Conservation (phyloP, 2,888 invertebrate species). For the Autographa pulchrina region DNA sequence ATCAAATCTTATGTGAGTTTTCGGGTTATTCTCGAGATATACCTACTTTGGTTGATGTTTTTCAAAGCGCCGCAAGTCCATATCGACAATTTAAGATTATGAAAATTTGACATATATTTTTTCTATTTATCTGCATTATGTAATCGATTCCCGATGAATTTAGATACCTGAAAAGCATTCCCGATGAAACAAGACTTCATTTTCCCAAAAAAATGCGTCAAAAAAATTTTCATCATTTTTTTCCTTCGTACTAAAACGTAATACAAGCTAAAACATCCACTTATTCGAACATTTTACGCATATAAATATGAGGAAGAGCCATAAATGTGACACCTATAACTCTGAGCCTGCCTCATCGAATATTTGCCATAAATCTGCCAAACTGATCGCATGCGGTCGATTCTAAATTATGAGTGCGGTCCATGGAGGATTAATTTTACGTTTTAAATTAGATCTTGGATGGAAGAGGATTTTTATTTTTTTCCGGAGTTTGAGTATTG, state of each 20-base stretch:
- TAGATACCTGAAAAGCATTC: not conserved
- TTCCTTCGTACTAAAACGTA: not conserved
- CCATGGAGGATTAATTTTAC: slow-evolving; percentile 43
- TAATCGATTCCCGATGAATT: not conserved
- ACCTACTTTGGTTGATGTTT: too few species aligned
- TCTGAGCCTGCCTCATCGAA: slow-evolving; percentile 53
- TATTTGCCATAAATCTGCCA: slow-evolving; percentile 56
- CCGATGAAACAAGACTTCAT: not conserved
- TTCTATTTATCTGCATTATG: not conserved
- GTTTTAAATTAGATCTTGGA: slow-evolving; percentile 40
- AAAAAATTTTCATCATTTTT: not conserved
- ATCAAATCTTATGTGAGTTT: not conserved
- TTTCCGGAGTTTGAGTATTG: not conserved
- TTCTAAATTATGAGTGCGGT: slow-evolving; percentile 49
- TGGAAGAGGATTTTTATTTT: not conserved
- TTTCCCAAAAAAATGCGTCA: not conserved
- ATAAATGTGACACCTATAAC: slow-evolving; percentile 51
- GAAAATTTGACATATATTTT: not conserved
- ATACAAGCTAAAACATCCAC: slow-evolving; percentile 15
- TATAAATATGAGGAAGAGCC: slow-evolving; percentile 49
- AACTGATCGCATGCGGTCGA: slow-evolving; percentile 38
- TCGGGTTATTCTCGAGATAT: not conserved
- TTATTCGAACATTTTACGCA: slow-evolving; percentile 32
- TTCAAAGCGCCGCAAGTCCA: not conserved
- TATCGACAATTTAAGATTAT: not conserved